Evolutionary conservation across 2,797 vertebrate genomes (phyloP), one percentile per base, ranked within the genome.

Genomic region (Chelon auratus): DNA sequence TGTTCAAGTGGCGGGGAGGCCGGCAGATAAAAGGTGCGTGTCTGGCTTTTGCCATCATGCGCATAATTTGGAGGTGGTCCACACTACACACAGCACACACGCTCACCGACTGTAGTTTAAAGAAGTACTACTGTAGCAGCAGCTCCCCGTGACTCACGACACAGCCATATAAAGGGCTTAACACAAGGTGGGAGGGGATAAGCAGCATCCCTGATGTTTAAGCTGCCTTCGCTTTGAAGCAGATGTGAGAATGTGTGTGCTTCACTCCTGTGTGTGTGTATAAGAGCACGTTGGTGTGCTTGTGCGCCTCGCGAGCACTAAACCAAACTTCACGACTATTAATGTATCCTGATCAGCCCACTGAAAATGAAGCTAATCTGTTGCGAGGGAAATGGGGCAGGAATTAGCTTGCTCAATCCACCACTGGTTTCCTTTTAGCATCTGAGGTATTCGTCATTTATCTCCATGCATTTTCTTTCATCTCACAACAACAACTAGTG

Each of bases 181-280:
- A 78, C 84, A 85, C 80, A 56, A 88, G 89, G 91, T 91, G 82
- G 93, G 93, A 92, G 87, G 88, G 86, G 90, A 92, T 92, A 78
- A 91, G 88, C 87, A 82, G 85, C 81, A 69, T 68, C 84, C 77
- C 84, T 75, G 82, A 87, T 89, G 87, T 88, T 88, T 85, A 81
- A 82, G 86, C 91, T 88, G 80, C 77, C 58, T 83, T 70, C 45
- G 72, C 88, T 91, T 87, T 87, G 78, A 84, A 88, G 88, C 89
- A 86, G 76, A 87, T 82, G 84, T 75, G 80, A 78, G 83, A 55
- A 55, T 84, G 69, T 47, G 72, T 77, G 72, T 61, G 72, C 10
- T 47, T 68, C 60, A 64, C 70, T 60, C 60, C 8, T 78, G 60
- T 80, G 65, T 68, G 18, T 50, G 48, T 10, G n/a, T 11, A 20